Evolutionary conservation across 64 coral and sea anemone genomes (phyloP).

Genomic region (Exaiptasia diaphana): DNA sequence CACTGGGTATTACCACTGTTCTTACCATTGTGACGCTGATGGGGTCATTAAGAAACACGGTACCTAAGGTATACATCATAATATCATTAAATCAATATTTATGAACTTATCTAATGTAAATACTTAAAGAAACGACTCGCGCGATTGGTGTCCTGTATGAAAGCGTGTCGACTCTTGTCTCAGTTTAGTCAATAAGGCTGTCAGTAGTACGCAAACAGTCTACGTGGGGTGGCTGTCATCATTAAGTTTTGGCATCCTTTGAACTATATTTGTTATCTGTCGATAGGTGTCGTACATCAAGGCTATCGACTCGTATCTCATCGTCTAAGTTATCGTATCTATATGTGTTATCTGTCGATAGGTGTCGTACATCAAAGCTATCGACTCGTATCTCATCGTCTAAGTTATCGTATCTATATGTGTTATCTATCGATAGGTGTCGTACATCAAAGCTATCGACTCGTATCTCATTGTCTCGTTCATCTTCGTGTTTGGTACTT

Average conservation of each 20-base stretch:
- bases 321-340: no score
- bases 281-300: constrained; percentile 76
- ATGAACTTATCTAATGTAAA: background rate
- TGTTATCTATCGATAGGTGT: no score
- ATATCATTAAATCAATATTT: background rate
- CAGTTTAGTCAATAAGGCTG: no score
- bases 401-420: no score
- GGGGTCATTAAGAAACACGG: constrained; percentile 78
- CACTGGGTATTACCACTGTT: constrained; percentile 86
- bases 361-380: constrained; percentile 70
- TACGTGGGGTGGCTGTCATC: no score
- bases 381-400: constrained; percentile 61
- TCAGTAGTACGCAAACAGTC: no score
- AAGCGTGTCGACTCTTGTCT: no score
- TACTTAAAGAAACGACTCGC: no score
- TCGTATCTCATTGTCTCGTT: constrained; percentile 64
- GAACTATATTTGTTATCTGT: no score
- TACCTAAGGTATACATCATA: constrained; percentile 72
- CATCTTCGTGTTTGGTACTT: constrained; percentile 63
- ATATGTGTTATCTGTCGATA: no score
- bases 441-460: constrained; percentile 69
- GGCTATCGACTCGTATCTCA: constrained; percentile 59
- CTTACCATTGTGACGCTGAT: constrained; percentile 89
- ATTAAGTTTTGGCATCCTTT: no score
- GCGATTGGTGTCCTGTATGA: no score